These are phyloP conservation scores for Ariolimax columbianus DNA, from an alignment of 2,888 invertebrate genomes.

Conservation along the genomic window DNA sequence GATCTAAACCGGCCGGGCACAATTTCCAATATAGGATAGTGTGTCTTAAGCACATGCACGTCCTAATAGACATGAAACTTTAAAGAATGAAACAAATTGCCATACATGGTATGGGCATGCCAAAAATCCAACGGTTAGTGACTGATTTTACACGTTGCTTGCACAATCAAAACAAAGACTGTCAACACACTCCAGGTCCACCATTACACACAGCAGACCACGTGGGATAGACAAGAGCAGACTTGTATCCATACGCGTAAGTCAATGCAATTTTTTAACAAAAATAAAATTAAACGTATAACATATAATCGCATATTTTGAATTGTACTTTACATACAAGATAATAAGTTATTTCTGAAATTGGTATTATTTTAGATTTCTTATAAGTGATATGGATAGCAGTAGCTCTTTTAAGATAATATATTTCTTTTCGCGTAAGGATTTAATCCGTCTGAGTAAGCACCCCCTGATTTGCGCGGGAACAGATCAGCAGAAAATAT, in stretches of 20 bases:
- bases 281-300: too few relatives aligned
- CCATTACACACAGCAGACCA: slow-evolving; percentile 3
- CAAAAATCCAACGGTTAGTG: background rate
- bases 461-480: slow-evolving; percentile 14
- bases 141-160: background rate
- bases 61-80: background rate
- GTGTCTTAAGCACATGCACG: background rate
- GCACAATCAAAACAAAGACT: slow-evolving; percentile 31
- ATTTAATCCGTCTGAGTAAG: background rate
- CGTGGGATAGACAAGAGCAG: background rate
- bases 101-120: background rate
- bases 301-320: too few relatives aligned
- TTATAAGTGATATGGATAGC: too few relatives aligned
- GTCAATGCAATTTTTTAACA: background rate
- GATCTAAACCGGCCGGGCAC: background rate
- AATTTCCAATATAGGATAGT: background rate
- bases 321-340: too few relatives aligned
- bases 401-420: too few relatives aligned
- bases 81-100: background rate
- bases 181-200: background rate
- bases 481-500: slow-evolving; percentile 12
- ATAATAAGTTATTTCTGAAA: too few relatives aligned
- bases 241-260: background rate
- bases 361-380: too few relatives aligned
- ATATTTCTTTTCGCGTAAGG: background rate